Base-by-base conservation (phyloP, 2,113 vertebrate genomes). In the Crotalus horridus region DNA sequence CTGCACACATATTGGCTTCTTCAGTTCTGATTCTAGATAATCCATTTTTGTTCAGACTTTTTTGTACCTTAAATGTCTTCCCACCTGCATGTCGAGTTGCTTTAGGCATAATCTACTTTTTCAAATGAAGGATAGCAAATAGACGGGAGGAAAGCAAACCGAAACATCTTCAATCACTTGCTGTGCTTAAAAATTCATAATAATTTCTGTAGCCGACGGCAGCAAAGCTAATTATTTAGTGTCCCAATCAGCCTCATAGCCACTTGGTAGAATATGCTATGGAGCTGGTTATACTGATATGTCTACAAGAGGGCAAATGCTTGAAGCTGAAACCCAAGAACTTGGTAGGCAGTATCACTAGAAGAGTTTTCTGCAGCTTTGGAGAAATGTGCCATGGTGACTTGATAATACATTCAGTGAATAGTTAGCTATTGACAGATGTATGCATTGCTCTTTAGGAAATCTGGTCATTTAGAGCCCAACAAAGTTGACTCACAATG, bases 181-280 rank as follows among this genome's bases (percentile, higher is more conserved):
- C 89, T 55, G 89, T 93, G 85, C 96, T 97, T 98, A 96, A 97
- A 98, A 98, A 97, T 97, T 98, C 97, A 98, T 97, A 94, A 96
- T 93, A 39, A 94, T 96, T 96, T 96, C 93, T 96, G 88, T 96
- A 96, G 96, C 97, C 95, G 24, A 95, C 96, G 97, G 97, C 97
- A 96, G 95, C 94, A 96, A 94, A 96, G 94, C 97, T 98, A 97
- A 98, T 98, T 97, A 98, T 97, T 98, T 97, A 96, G 97, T 95
- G 93, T 96, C 96, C 95, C 97, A 97, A 96, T 91, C 95, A 96
- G 93, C 90, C 93, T 92, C 26, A 93, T 92, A 94, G 89, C 91
- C 95, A 96, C 96, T 94, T 0, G 33, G 91, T 92, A 95, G 96
- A 96, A 95, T 86, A 54, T 90, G 93, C 93, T 93, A 1, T 39